Conservation (phyloP, 1,140 invertebrate species). For the Aphelenchoides fujianensis region DNA sequence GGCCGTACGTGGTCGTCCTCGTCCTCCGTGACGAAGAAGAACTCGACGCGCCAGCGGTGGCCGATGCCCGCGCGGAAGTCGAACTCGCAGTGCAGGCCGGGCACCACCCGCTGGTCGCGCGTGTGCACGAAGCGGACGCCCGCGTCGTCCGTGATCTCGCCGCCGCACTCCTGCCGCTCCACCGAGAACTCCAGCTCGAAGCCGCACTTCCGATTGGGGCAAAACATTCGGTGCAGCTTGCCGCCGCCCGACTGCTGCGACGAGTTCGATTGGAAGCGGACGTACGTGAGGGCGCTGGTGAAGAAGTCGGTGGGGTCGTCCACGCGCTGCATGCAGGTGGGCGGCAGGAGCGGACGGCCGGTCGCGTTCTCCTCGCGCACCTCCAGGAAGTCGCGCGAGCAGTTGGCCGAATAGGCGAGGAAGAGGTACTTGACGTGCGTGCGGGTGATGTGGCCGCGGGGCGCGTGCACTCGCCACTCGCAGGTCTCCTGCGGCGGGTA, state of each 20-base stretch:
- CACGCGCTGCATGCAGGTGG: slow-evolving; percentile 26
- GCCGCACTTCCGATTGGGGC: slow-evolving; percentile 48
- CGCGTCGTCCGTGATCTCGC: slow-evolving; percentile 42
- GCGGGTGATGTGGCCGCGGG: slow-evolving; percentile 55
- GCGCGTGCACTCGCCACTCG: slow-evolving; percentile 53
- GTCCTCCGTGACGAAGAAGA: slow-evolving; percentile 41
- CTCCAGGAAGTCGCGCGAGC: slow-evolving; percentile 41
- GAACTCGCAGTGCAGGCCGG: slow-evolving; percentile 46
- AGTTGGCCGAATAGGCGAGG: slow-evolving; percentile 44
- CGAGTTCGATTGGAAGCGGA: slow-evolving; percentile 30
- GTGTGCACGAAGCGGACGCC: slow-evolving; percentile 40
- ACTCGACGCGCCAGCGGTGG: slow-evolving; percentile 50
- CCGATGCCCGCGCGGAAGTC: slow-evolving; percentile 50
- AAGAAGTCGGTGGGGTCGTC: slow-evolving; percentile 25
- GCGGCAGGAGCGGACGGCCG: slow-evolving; percentile 31
- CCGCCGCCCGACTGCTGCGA: neutral
- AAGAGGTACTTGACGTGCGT: slow-evolving; percentile 39
- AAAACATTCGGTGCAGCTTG: slow-evolving; percentile 33
- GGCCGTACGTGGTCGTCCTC: slow-evolving; percentile 4
- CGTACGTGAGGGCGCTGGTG: slow-evolving; percentile 24
- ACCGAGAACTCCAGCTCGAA: slow-evolving; percentile 41
- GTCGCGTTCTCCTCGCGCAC: slow-evolving; percentile 52
- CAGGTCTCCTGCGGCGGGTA: slow-evolving; percentile 49
- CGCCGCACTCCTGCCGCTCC: slow-evolving; percentile 50
- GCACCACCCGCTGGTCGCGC: slow-evolving; percentile 43